Evolutionary conservation across 2,113 vertebrate genomes (phyloP), one percentile per base, ranked within the genome.

Genomic region (Sorex fumeus): DNA sequence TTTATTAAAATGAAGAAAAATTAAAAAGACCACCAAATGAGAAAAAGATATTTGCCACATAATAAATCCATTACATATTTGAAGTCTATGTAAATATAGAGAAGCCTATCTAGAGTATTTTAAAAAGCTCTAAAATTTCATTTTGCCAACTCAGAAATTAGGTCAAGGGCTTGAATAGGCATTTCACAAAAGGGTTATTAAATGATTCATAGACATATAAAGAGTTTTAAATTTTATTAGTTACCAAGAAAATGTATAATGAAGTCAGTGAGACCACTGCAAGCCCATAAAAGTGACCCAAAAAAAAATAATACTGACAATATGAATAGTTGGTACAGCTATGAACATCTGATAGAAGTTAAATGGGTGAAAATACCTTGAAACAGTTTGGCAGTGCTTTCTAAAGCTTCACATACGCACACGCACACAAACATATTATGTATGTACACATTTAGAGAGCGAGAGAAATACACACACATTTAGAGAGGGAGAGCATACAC

Each of bases 261-360:
- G 74, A 88, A 84, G 69, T 0, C 30, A 45, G 40, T 66, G 36
- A 89, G 66, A 66, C 32, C 10, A 74, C n/a, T 50, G 27, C 7
- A 43, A 6, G 16, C 28, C 28, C 27, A 40, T 1, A 18, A 84
- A 18, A 91, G 40, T 85, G 75, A 74, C 71, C 87, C 7, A 89
- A 62, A 89, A 62, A 84, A 87, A 83, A 21, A 66, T 77, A 74
- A 89, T 28, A 9, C 57, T 75, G 43, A 86, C 16, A 83, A 6
- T 70, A 34, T 23, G 8, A 71, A 40, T 12, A 82, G 8, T 83
- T 45, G 3, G 0, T 5, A 0, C 19, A 88, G 27, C 67, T 40
- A 8, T 75, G 60, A 50, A n/a, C 76, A 81, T 80, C 11, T 66
- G 50, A 13, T 70, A 11, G 11, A 9, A 43, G 10, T 45, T 4